A percentile compares a stretch with the other conserved stretches of the same genome.
Evolutionary conservation across 2,888 invertebrate species (phyloP).

Genomic region (Nasonia oneida): DNA sequence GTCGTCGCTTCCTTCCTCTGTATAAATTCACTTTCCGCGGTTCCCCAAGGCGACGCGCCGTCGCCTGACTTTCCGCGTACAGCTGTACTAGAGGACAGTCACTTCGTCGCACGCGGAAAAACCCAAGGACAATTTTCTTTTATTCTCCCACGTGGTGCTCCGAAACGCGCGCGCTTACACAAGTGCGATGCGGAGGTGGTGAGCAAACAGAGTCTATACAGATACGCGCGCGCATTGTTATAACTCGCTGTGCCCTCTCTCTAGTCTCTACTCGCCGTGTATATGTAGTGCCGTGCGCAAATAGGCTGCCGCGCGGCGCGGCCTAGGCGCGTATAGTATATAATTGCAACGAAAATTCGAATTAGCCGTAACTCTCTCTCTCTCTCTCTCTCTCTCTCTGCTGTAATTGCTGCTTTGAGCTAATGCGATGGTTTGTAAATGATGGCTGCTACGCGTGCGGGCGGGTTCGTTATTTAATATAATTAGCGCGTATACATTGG

Average conservation of each 20-base stretch:
- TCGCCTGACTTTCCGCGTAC: background rate
- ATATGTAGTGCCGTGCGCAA: background rate
- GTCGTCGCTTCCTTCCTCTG: background rate
- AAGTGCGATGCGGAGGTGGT: constrained; percentile 2
- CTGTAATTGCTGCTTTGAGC: constrained; percentile 1
- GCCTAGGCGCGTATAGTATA: background rate
- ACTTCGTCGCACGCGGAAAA: background rate
- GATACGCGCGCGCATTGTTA: background rate
- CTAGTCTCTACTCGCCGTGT: background rate
- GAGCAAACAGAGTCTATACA: background rate
- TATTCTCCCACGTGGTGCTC: background rate
- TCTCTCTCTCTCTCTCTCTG: no score
- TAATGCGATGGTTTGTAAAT: constrained; percentile 2
- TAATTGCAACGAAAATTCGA: background rate
- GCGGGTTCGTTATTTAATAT: background rate
- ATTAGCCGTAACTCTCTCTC: background rate
- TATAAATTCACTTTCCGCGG: constrained; percentile 14
- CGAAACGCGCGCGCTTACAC: background rate
- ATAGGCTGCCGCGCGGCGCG: background rate
- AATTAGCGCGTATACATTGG: background rate
- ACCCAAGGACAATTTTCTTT: background rate
- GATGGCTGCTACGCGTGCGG: background rate
- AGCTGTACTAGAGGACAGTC: background rate
- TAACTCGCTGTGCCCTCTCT: background rate
- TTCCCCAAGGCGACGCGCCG: background rate